A percentile compares a stretch with the other conserved stretches of the same genome.
Evolutionary conservation across 2,888 invertebrate genomes (phyloP).

Genomic region (Dicyrtomina minuta): DNA sequence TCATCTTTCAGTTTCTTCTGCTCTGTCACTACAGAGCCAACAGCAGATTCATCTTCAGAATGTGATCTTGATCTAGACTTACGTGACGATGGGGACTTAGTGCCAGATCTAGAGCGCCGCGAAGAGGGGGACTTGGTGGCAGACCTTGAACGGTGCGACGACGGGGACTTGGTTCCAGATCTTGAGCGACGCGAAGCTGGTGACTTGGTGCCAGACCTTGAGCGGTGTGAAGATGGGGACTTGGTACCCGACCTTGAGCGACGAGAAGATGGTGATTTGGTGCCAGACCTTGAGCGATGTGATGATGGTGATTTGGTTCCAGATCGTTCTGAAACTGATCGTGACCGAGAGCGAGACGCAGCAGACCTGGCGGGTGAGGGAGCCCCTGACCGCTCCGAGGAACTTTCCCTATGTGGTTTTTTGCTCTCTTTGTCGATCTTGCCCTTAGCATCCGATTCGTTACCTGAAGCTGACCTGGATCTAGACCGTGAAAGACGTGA

Average conservation of each 20-base stretch:
- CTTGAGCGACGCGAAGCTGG: slow-evolving; percentile 59
- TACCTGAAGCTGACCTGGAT: slow-evolving; percentile 26
- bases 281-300: slow-evolving; percentile 36
- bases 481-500: background rate
- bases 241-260: slow-evolving; percentile 43
- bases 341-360: slow-evolving; percentile 21
- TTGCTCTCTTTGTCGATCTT: slow-evolving; percentile 7
- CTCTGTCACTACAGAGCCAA: slow-evolving; percentile 12
- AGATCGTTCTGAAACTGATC: slow-evolving; percentile 28
- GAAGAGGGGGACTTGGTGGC: too few species aligned
- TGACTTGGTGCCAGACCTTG: slow-evolving; percentile 56
- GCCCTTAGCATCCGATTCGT: slow-evolving; percentile 27
- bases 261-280: slow-evolving; percentile 35
- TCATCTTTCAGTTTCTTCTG: background rate
- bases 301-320: too few species aligned
- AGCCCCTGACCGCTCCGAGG: too few species aligned
- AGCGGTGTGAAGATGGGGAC: slow-evolving; percentile 55
- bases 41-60: slow-evolving; percentile 29
- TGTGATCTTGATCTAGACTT: slow-evolving; percentile 32
- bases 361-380: background rate
- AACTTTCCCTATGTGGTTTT: too few species aligned
- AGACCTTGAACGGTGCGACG: too few species aligned
- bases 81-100: slow-evolving; percentile 57
- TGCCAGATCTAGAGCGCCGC: slow-evolving; percentile 57
- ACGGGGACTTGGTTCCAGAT: slow-evolving; percentile 59